Conservation (phyloP, 2,888 invertebrate genomes). For the Diplazon laetatorius region DNA sequence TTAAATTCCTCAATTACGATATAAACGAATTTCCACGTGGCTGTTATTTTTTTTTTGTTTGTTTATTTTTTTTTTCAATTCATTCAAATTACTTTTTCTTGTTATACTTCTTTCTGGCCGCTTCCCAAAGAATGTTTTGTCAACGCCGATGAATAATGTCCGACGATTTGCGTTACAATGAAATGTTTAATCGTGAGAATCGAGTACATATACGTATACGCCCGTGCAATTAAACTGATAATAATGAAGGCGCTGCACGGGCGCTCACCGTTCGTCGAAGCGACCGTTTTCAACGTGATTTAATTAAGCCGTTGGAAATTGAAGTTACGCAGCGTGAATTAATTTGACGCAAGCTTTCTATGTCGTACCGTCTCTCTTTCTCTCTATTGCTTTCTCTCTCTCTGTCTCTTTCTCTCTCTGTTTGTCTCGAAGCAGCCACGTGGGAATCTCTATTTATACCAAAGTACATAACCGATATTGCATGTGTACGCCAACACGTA, state of each 20-base stretch:
- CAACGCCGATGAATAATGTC: background rate
- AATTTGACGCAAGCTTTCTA: constrained; percentile 23
- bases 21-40: constrained; percentile 54
- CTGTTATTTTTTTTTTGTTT: constrained; percentile 12
- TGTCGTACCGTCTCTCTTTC: background rate
- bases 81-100: background rate
- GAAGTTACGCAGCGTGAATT: constrained; percentile 45
- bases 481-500: background rate
- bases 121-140: background rate
- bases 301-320: constrained; percentile 56
- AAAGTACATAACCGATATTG: constrained; percentile 9
- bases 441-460: constrained; percentile 47
- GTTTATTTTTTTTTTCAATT: background rate
- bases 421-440: constrained; percentile 52
- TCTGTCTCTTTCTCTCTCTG: background rate
- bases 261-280: constrained; percentile 25
- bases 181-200: constrained; percentile 34
- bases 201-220: constrained; percentile 5
- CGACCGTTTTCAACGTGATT: constrained; percentile 45
- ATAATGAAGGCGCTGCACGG: constrained; percentile 31
- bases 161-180: constrained; percentile 13
- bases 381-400: constrained; percentile 21
- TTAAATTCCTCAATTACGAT: background rate
- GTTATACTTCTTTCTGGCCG: background rate
- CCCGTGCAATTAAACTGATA: constrained; percentile 37